A percentile compares a stretch with the other conserved stretches of the same genome.
phyloP scores from a whole-genome alignment of 2,888 invertebrate species.

The Ariolimax columbianus region DNA sequence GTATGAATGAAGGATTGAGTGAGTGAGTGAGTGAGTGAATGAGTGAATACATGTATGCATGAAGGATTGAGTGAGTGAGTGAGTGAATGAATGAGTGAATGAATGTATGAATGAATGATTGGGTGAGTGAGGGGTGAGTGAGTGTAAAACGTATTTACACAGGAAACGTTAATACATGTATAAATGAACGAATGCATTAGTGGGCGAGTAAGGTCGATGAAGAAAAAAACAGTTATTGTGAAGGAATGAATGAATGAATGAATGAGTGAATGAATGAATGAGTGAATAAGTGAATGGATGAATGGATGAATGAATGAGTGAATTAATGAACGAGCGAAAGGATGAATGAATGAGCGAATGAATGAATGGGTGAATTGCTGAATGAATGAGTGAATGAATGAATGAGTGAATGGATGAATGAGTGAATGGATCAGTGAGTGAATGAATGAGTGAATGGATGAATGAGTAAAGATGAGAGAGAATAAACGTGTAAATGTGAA shows the following conservation, averaged over 20 bases:
- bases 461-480: not conserved
- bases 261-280: not conserved
- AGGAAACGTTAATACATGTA: too few species aligned
- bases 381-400: not conserved
- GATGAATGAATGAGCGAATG: not conserved
- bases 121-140: not conserved
- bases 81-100: not conserved
- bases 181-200: too few species aligned
- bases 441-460: not conserved
- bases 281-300: not conserved
- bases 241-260: not conserved
- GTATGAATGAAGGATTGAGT: not conserved
- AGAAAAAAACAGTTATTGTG: not conserved
- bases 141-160: too few species aligned
- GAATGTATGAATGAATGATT: not conserved
- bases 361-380: not conserved
- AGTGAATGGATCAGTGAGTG: not conserved
- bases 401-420: not conserved
- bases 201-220: too few species aligned
- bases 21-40: not conserved
- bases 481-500: not conserved
- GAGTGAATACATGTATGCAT: too few species aligned
- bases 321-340: not conserved
- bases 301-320: not conserved
- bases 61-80: too few species aligned